Conservation (phyloP, 2,797 vertebrate genomes). For the Propithecus deckenii region DNA sequence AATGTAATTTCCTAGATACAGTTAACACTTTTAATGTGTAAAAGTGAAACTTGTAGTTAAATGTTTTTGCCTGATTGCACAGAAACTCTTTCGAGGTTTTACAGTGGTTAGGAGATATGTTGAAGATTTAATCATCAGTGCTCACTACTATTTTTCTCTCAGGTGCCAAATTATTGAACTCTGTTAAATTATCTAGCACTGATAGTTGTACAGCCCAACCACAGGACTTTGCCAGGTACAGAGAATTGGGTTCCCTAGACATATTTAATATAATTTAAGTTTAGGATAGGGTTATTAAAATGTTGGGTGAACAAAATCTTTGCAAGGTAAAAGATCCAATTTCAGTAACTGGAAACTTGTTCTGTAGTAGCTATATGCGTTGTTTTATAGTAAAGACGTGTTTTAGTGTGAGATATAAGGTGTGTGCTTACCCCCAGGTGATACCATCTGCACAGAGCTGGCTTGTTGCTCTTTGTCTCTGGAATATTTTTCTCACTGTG, state of each 20-base stretch:
- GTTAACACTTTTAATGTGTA: not conserved
- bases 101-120: slow-evolving; percentile 43
- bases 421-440: not conserved
- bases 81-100: slow-evolving; percentile 2
- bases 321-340: not conserved
- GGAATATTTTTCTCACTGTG: not conserved
- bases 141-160: slow-evolving; percentile 38
- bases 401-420: not conserved
- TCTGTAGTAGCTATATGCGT: not conserved
- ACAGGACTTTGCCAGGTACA: not conserved
- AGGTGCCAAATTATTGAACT: slow-evolving; percentile 31
- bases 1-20: slow-evolving; percentile 35
- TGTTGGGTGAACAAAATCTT: not conserved
- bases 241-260: not conserved
- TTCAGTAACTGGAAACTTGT: not conserved
- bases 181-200: slow-evolving; percentile 25
- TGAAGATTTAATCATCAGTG: not conserved
- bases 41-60: slow-evolving; percentile 31
- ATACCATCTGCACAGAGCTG: not conserved
- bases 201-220: not conserved
- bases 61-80: slow-evolving; percentile 44
- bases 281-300: not conserved
- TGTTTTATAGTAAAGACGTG: not conserved
- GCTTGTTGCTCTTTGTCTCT: not conserved
- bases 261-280: not conserved